These are phyloP conservation scores for Melanargia galathea DNA, from an alignment of 2,888 invertebrate species.

Conservation along the genomic window DNA sequence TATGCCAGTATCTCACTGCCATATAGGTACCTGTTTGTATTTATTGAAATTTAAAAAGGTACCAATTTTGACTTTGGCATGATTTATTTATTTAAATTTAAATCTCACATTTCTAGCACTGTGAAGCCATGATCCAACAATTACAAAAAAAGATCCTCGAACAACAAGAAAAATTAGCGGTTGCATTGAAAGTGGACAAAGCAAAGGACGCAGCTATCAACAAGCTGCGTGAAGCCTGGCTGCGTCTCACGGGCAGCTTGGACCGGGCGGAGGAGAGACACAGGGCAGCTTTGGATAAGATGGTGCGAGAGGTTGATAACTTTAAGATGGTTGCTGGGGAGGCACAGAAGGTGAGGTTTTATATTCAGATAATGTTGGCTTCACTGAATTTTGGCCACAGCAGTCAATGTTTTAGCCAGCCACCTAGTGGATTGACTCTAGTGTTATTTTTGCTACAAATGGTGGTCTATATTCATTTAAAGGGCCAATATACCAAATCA, in stretches of 20 bases:
- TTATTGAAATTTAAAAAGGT: too few relatives aligned
- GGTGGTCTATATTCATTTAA: too few relatives aligned
- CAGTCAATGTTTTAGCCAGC: too few relatives aligned
- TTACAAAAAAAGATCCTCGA: constrained; percentile 88
- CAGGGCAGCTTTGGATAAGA: constrained; percentile 69
- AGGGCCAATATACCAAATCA: too few relatives aligned
- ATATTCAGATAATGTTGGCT: too few relatives aligned
- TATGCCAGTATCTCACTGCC: too few relatives aligned
- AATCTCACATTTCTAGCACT: constrained; percentile 79
- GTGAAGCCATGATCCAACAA: constrained; percentile 88
- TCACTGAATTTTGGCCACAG: too few relatives aligned
- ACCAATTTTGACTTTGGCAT: too few relatives aligned
- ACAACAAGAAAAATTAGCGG: constrained; percentile 89
- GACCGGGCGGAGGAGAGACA: constrained; percentile 77
- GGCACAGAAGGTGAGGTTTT: constrained; percentile 63
- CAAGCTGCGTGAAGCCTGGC: constrained; percentile 85
- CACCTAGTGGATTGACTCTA: too few relatives aligned
- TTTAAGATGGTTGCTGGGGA: constrained; percentile 69
- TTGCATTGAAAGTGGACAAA: constrained; percentile 89
- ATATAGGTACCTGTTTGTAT: too few relatives aligned
- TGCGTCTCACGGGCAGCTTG: constrained; percentile 72
- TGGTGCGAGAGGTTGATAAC: constrained; percentile 79
- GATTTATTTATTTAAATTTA: not conserved
- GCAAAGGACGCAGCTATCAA: constrained; percentile 87
- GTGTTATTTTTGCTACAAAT: too few relatives aligned